Base-by-base conservation (phyloP, 1,140 invertebrate species). In the Habropoda laboriosa region DNA sequence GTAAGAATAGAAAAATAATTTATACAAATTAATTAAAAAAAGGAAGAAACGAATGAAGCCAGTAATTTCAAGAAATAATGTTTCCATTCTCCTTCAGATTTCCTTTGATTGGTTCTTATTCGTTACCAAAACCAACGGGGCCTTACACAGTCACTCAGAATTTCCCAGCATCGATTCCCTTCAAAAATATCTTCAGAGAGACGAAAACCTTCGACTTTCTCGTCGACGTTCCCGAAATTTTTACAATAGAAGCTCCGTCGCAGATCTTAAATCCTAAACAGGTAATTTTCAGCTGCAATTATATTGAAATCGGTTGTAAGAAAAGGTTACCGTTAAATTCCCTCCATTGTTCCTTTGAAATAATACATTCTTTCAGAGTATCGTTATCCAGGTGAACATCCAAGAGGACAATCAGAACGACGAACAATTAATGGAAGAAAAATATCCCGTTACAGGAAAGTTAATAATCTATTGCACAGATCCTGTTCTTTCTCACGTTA, bases 121-220 rank as follows among this genome's bases (percentile, higher is more conserved):
- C 55, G 0, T 45, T 79, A 1, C 89, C 89, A 0, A 84, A 84
- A 61, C 88, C 88, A 24, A 82, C 73, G 64, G 89, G 89, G 18
- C 89, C 89, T 0, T 89, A 90, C 12, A 68, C 53, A 2, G 3
- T 87, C 1, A 70, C 64, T n/a, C 16, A 12, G 10, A 53, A 76
- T 0, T 35, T 60, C 21, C 55, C 87, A 0, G 30, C 72, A 7
- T 21, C 21, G 5, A 86, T 90, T 42, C 30, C 18, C 1, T 90
- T 90, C n/a, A 87, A 87, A 32, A 90, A 90, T 70, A 55, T 89
- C 24, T 90, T 87, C 38, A 61, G 67, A 53, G 72, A 83, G n/a
- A 40, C 10, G 3, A 87, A 83, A 53, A 80, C 64, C 3, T 90
- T 89, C 18, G 35, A 83, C 5, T 84, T 87, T 27, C 12, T 81